Evolutionary conservation across 2,888 invertebrate genomes (phyloP), one percentile per base, ranked within the genome.

Genomic region (Heliconius ismenius): DNA sequence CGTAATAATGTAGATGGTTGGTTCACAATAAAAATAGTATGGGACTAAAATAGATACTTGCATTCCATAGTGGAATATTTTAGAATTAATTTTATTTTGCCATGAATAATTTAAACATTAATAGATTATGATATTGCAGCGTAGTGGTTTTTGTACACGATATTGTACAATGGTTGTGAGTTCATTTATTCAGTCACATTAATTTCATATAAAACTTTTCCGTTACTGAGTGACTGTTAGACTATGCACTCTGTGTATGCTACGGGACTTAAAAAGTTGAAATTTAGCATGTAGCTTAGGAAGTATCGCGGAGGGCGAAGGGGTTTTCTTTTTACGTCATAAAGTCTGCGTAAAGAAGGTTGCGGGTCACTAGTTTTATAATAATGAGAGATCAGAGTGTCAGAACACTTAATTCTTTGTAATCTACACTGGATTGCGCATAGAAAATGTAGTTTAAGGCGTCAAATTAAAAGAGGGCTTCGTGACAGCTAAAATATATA

Each of bases 401-500:
- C 26, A 26, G 18, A 11, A n/a, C n/a, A 58, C 58, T n/a, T 3
- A n/a, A 58, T 58, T n/a, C 11, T 39, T 11, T 39, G 11, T 39
- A 0, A 11, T 39, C 11, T 39, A 39, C 39, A 11, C 39, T 39
- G 2, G 11, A 39, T 32, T 32, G 32, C 32, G 11, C 13, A 13
- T 43, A 43, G 4, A 43, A 43, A 43, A 13, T 11, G 11, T 43
- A 43, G 13, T 13, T 13, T 13, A 43, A 13, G 43, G 4, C 11
- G 43, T 49, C 18, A 18, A 58, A 26, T 62, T 11, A 26, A 62
- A 24, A 24, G 3, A 49, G 18, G 18, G 21, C 7, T 9, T 21
- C 49, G 21, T 49, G 9, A 54, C 69, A 26, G 10, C 4, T 75
- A 7, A 79, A 79, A 32, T 13, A 62, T 26, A 62, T 62, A 54